Base-by-base conservation (phyloP, 2,888 invertebrate species). In the Orthosia gracilis region DNA sequence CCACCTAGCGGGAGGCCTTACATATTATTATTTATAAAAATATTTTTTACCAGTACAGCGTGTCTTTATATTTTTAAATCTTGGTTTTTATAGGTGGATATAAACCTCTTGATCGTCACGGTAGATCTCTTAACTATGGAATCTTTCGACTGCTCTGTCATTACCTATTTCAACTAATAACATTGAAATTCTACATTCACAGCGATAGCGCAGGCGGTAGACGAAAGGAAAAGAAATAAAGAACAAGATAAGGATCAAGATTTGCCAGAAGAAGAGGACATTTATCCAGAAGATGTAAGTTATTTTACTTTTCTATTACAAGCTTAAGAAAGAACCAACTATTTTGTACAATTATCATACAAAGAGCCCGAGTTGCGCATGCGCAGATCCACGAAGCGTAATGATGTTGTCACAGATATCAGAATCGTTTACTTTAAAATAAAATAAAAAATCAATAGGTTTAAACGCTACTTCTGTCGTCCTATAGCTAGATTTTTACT, bases 141-240 rank as follows among this genome's bases (percentile, higher is more conserved):
- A 21, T 12, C 18, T 12, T n/a, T 26, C 17, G 57, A 15, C 18
- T 26, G 31, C 31, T 23, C 23, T 15, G 15, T 57, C 15, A 26
- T 15, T 4, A 26, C 7, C 7, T 18, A 17, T 58, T 58, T 58
- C n/a, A 21, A 21, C 17, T 21, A 11, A 17, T 21, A 47, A 55
- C 21, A n/a, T 57, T 13, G 49, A 9, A 12, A 31, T 31, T 31
- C 55, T 9, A 5, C 2, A 40, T 18, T 89, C 87, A 21, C 86
- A 96, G 96, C 96, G 1, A 94, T 96, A 85, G 94, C 93, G 18
- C 90, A 86, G 78, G 97, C 98, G 0, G 97, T 98, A 3, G 96
- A 97, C 11, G 98, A 98, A 85, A 99, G 98, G 98, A 97, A 97
- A 86, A 97, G 94, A 85, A 97, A 96, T 85, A 97, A 96, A 87